Base-by-base conservation (phyloP, 2,113 vertebrate genomes). In the Elgaria multicarinata region DNA sequence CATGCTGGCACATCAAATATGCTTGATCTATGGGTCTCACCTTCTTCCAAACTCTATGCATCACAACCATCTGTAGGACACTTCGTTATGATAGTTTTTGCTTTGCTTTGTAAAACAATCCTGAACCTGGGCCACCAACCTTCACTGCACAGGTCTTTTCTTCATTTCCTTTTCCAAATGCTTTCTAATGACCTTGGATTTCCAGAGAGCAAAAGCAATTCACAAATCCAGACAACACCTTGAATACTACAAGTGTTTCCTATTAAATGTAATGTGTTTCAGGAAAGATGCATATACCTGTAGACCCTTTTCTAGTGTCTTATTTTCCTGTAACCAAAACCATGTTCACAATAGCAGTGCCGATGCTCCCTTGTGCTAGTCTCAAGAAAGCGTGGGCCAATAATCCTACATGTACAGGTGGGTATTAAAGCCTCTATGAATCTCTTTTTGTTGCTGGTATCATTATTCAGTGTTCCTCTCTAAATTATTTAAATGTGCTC, bases 311-410 rank as follows among this genome's bases (percentile, higher is more conserved):
- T 55, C 50, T 64, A 67, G 62, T 46, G 10, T 18, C n/a, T 10
- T 33, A 10, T 76, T 87, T n/a, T 66, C 39, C 18, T 36, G 2
- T 5, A 69, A 78, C 12, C 16, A 36, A 24, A 53, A 36, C 44
- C 22, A 87, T 87, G 3, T 67, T 1, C 83, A 69, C 53, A 67
- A 58, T 39, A 64, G 18, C 39, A 1, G 0, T 28, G 6, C 72
- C 87, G 85, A 84, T 77, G 39, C 86, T 83, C 76, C 33, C 78
- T 50, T 84, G 90, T 88, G 46, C 92, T 55, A 28, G 75, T 14
- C 8, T 71, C 0, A 2, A 33, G 55, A 76, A 58, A 86, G 72
- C 55, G 55, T 74, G 84, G 79, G 74, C 66, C 6, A 7, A 39
- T 31, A 36, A 66, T 87, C 2, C 91, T 87, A 77, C 77, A 14